phyloP scores from a whole-genome alignment of 64 coral and sea anemone genomes.

The Porites australiensis region DNA sequence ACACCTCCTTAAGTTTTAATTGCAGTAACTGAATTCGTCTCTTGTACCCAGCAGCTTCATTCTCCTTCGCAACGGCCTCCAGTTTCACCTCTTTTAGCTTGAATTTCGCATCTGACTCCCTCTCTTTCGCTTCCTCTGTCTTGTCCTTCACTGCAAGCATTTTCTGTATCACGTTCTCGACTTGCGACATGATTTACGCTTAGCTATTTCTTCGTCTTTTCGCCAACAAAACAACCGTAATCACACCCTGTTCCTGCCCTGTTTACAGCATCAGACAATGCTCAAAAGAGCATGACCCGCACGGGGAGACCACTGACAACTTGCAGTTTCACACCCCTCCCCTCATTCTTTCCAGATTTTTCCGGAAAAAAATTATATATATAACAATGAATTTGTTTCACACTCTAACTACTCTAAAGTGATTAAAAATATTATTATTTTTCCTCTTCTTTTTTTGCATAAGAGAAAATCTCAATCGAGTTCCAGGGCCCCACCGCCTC shows the following conservation, averaged over 20 bases:
- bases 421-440: neutral
- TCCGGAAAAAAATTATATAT: too few species aligned
- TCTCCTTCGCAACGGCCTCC: conserved; percentile 9
- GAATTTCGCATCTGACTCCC: conserved; percentile 44
- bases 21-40: conserved; percentile 34
- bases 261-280: neutral
- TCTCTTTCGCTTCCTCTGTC: conserved; percentile 47
- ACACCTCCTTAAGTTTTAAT: neutral
- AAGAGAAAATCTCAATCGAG: neutral
- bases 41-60: conserved; percentile 7
- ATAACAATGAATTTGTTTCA: too few species aligned
- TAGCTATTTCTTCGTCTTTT: neutral
- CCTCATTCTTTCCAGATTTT: neutral
- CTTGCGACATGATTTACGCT: neutral
- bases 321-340: conserved; percentile 10
- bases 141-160: conserved; percentile 61
- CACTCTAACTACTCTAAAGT: too few species aligned
- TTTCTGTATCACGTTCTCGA: conserved; percentile 50
- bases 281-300: neutral
- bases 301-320: conserved; percentile 1
- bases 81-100: neutral
- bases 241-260: conserved; percentile 25
- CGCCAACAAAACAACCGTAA: neutral
- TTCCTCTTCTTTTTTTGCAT: neutral
- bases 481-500: too few species aligned